Base-by-base conservation (phyloP, 2,888 invertebrate genomes). In the Argyresthia goedartella region DNA sequence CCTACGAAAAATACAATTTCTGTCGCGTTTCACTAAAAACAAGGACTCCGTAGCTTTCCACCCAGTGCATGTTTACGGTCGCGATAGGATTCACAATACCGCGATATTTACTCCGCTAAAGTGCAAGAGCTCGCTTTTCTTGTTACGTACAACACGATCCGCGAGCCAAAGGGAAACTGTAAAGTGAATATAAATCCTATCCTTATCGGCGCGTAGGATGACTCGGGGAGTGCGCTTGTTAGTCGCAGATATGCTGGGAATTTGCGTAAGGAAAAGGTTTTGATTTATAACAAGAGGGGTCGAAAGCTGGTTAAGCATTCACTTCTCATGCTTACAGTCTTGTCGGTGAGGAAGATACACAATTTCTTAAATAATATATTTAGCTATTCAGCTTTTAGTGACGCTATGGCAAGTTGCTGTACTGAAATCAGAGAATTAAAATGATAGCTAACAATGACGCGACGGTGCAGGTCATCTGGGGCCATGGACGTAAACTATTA, bases 11-110 rank as follows among this genome's bases (percentile, higher is more conserved):
- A n/a, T n/a, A n/a, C n/a, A n/a, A n/a, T n/a, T n/a, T n/a, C n/a
- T n/a, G 25, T 25, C 25, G 25, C 6, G 6, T 25, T 4, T 4
- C 25, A 25, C 25, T 25, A 25, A 25, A 25, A 25, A 4, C 25
- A 25, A 25, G 25, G 2, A 6, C 25, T 4, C 15, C 44, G 6
- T 15, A 13, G 44, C 44, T 14, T 13, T 44, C 44, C 44, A 7
- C 44, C 14, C 44, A 9, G 14, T 44, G 44, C 44, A 44, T 44
- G 44, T 44, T 44, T 44, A 44, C 47, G 47, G 47, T 8, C 14
- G 33, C 47, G 47, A 47, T 47, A 47, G 47, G 47, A 47, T 47
- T 47, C 47, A 47, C 47, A 47, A 47, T 47, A 34, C 47, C 47
- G 14, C 47, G 47, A 47, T 47, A 47, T 47, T 47, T 47, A 47